Conservation (phyloP, 2,113 vertebrate species). For the Pontoporia blainvillei region DNA sequence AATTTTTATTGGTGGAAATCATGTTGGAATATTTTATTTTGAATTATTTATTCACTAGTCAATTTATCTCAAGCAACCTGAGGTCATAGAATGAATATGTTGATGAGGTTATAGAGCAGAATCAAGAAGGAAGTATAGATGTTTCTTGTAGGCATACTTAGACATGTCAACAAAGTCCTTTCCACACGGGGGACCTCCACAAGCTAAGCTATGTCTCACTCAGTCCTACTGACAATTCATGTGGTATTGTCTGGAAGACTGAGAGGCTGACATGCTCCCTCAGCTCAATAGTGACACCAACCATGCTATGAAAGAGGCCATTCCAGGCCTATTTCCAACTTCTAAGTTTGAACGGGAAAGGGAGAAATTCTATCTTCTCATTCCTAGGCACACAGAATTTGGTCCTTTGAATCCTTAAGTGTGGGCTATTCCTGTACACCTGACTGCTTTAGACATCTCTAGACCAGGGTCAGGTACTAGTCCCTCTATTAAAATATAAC, state of each 20-base stretch:
- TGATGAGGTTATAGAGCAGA: not conserved
- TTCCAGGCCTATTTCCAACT: not conserved
- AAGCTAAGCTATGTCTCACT: not conserved
- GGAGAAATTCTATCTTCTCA: not conserved
- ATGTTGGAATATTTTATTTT: not conserved
- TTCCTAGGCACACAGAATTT: not conserved
- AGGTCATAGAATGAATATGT: not conserved
- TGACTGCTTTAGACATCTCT: not conserved
- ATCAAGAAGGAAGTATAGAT: not conserved
- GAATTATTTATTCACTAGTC: not conserved
- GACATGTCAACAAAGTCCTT: not conserved
- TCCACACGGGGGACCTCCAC: no score
- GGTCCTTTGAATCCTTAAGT: not conserved
- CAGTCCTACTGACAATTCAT: not conserved
- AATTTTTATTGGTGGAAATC: not conserved
- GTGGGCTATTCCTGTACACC: not conserved
- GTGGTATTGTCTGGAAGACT: not conserved
- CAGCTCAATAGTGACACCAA: not conserved
- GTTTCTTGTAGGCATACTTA: not conserved
- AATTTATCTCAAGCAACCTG: not conserved
- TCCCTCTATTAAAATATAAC: not conserved
- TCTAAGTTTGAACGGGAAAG: not conserved
- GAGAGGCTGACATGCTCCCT: not conserved
- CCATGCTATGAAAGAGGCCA: not conserved
- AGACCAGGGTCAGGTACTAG: not conserved